Conservation (phyloP, 2,888 invertebrate species). For the Drosophila prolongata region DNA sequence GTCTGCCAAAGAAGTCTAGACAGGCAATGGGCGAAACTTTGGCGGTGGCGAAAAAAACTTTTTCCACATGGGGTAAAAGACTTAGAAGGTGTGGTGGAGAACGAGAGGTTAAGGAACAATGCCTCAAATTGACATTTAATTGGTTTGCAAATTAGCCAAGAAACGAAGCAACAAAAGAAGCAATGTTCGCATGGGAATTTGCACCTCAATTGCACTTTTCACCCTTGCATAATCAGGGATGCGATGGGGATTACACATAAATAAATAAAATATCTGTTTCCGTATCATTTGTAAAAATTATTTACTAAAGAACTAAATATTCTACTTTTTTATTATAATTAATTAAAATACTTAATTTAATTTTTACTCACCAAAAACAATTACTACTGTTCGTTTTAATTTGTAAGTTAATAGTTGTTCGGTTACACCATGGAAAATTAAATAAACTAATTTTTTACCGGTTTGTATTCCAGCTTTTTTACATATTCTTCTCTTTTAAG, state of each 20-base stretch:
- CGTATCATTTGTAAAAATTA: not conserved
- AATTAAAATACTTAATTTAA: too few species aligned
- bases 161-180: conserved; percentile 46
- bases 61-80: conserved; percentile 11
- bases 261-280: not conserved
- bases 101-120: conserved; percentile 58
- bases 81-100: conserved; percentile 7
- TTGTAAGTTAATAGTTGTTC: too few species aligned
- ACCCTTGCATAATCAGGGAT: conserved; percentile 16
- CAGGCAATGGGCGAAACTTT: conserved; percentile 67
- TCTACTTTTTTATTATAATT: too few species aligned
- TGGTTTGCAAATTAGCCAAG: conserved; percentile 80
- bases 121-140: conserved; percentile 82
- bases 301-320: too few species aligned
- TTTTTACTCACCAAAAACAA: too few species aligned
- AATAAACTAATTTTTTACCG: too few species aligned
- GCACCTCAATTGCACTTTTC: conserved; percentile 33
- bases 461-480: too few species aligned
- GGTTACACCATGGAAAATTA: too few species aligned
- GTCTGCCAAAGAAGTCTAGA: conserved; percentile 67
- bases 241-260: not conserved
- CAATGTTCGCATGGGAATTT: conserved; percentile 31
- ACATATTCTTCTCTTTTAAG: too few species aligned
- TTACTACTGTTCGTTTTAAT: too few species aligned
- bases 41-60: conserved; percentile 55